Evolutionary conservation across 2,888 invertebrate genomes (phyloP).

Genomic region (Seira sanloemensis): DNA sequence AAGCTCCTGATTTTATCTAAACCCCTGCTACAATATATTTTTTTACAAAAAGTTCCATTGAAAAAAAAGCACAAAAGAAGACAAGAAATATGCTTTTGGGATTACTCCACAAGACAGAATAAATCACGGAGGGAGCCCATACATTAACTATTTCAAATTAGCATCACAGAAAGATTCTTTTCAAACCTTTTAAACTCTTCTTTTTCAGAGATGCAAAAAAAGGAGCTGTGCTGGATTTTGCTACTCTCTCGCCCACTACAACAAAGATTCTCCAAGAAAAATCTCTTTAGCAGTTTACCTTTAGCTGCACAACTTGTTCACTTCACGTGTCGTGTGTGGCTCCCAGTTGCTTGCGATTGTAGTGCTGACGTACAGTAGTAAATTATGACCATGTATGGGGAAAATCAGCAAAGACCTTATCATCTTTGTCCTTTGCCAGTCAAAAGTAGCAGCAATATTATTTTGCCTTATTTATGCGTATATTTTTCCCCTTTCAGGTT

Average conservation of each 20-base stretch:
- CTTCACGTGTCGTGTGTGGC: neutral
- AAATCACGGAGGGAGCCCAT: slow-evolving; percentile 23
- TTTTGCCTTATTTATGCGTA: neutral
- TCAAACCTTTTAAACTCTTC: too few species aligned
- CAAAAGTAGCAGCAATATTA: neutral
- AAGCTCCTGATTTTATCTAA: neutral
- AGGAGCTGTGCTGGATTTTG: too few species aligned
- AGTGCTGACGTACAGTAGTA: slow-evolving; percentile 17
- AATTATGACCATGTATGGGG: slow-evolving; percentile 35
- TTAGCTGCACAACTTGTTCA: too few species aligned
- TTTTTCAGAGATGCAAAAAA: too few species aligned
- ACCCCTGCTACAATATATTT: neutral
- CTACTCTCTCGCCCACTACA: too few species aligned
- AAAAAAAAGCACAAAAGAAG: neutral
- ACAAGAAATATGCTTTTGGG: slow-evolving; percentile 18
- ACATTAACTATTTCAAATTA: slow-evolving; percentile 44
- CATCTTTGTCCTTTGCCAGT: slow-evolving; percentile 6
- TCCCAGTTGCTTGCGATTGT: neutral
- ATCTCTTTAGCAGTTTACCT: too few species aligned
- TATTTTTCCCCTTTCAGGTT: neutral
- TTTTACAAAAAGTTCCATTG: neutral
- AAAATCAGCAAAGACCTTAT: slow-evolving; percentile 30
- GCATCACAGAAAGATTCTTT: slow-evolving; percentile 13
- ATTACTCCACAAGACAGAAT: slow-evolving; percentile 31
- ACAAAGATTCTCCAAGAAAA: too few species aligned